Evolutionary conservation across 2,888 invertebrate genomes (phyloP).

Genomic region (Galeopsomyia nigrocyanea): DNA sequence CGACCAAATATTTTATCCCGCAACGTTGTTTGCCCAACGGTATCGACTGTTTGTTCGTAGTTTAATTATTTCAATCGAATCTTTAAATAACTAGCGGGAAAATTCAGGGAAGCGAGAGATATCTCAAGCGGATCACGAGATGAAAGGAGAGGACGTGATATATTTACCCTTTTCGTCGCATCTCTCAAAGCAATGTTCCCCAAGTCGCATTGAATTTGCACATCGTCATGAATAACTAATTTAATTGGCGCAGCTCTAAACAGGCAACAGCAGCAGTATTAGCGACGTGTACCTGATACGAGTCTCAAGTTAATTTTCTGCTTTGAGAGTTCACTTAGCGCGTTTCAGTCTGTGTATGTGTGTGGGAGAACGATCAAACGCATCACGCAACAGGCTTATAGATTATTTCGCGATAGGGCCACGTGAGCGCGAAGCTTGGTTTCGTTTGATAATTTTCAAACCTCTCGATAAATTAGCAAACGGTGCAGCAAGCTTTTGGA

Average conservation of each 20-base stretch:
- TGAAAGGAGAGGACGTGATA: too few relatives aligned
- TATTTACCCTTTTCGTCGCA: background rate
- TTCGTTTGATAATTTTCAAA: too few relatives aligned
- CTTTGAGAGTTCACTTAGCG: conserved; percentile 21
- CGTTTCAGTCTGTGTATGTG: background rate
- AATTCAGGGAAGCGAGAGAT: too few relatives aligned
- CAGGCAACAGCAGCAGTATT: background rate
- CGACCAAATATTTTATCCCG: too few relatives aligned
- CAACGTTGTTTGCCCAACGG: too few relatives aligned
- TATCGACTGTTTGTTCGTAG: too few relatives aligned
- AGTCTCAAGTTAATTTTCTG: conserved; percentile 31
- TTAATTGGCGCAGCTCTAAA: conserved; percentile 17
- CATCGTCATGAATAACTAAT: conserved; percentile 34
- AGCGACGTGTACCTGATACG: background rate
- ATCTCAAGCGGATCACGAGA: too few relatives aligned
- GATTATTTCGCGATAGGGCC: conserved; percentile 30
- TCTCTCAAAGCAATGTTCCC: conserved; percentile 17
- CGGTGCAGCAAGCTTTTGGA: too few relatives aligned
- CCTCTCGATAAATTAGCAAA: too few relatives aligned
- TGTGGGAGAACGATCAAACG: conserved; percentile 20
- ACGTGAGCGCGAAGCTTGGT: too few relatives aligned
- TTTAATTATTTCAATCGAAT: too few relatives aligned
- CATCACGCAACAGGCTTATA: conserved; percentile 12
- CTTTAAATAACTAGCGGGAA: too few relatives aligned
- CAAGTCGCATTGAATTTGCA: conserved; percentile 10